Evolutionary conservation across 2,888 invertebrate genomes (phyloP).

Genomic region (Spialia ferax): DNA sequence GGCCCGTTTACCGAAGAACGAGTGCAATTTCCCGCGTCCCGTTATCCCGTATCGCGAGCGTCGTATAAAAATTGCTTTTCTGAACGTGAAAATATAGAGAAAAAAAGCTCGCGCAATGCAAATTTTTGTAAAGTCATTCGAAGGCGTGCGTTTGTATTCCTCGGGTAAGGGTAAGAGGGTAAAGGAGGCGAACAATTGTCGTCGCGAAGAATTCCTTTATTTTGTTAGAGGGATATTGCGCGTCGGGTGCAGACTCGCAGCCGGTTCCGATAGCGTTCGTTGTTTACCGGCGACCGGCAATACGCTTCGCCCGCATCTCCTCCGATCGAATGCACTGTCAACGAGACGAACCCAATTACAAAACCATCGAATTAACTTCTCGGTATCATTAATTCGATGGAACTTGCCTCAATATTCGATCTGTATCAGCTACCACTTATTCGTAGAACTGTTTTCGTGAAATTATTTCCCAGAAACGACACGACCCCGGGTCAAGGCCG

Average conservation of each 20-base stretch:
- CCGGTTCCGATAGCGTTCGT: slow-evolving; percentile 65
- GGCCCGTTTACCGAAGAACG: slow-evolving; percentile 70
- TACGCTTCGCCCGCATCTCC: slow-evolving; percentile 66
- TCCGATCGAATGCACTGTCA: slow-evolving; percentile 55
- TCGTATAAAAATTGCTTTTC: slow-evolving; percentile 86
- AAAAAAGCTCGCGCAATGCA: slow-evolving; percentile 76
- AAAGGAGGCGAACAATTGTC: slow-evolving; percentile 81
- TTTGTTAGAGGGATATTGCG: slow-evolving; percentile 84
- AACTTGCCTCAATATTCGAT: slow-evolving; percentile 10
- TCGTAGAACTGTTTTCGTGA: slow-evolving; percentile 46
- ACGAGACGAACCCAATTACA: slow-evolving; percentile 57
- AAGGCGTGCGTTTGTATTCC: slow-evolving; percentile 85
- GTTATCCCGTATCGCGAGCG: slow-evolving; percentile 77
- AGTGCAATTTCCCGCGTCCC: slow-evolving; percentile 83
- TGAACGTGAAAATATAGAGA: slow-evolving; percentile 78
- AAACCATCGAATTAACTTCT: slow-evolving; percentile 48
- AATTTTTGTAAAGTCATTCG: slow-evolving; percentile 86
- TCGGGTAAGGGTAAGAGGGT: slow-evolving; percentile 76
- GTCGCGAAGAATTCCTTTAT: slow-evolving; percentile 81
- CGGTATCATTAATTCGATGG: slow-evolving; percentile 48
- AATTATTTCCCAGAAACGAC: slow-evolving; percentile 62
- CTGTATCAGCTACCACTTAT: slow-evolving; percentile 29
- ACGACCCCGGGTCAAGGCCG: slow-evolving; percentile 68
- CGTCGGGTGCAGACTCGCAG: slow-evolving; percentile 81
- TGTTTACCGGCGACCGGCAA: slow-evolving; percentile 75